Evolutionary conservation across 2,113 vertebrate species (phyloP).

Genomic region (Leucopsar rothschildi): DNA sequence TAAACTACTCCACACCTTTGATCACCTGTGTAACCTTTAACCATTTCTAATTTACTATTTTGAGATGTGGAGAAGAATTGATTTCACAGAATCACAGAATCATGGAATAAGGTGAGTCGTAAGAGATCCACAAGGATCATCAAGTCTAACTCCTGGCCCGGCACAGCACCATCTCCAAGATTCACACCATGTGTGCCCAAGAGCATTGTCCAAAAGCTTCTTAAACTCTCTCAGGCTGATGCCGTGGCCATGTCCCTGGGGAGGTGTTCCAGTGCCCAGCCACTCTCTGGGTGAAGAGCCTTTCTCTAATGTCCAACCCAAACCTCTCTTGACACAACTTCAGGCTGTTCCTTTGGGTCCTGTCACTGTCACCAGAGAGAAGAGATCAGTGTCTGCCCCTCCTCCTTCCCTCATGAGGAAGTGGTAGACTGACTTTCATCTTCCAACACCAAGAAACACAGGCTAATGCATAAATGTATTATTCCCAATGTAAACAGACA

Average conservation of each 20-base stretch:
- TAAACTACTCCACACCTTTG: neutral
- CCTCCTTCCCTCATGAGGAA: neutral
- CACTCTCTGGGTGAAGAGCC: too few relatives aligned
- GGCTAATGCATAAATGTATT: neutral
- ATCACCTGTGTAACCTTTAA: neutral
- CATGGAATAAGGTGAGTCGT: neutral
- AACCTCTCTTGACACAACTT: neutral
- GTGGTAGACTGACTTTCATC: neutral
- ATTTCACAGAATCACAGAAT: neutral
- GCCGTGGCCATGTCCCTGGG: neutral
- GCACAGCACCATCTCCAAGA: neutral
- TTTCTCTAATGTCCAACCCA: neutral
- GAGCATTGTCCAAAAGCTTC: neutral
- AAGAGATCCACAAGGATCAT: neutral
- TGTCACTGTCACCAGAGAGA: neutral
- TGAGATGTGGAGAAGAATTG: neutral
- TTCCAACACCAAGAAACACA: neutral
- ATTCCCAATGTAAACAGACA: neutral
- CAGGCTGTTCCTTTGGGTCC: neutral
- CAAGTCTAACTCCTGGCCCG: fast-evolving
- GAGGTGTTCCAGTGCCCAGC: neutral
- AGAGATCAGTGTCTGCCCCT: neutral
- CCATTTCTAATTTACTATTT: neutral
- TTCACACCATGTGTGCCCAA: too few relatives aligned
- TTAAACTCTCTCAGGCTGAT: neutral